Base-by-base conservation (phyloP, 1,140 invertebrate genomes). In the Bombyx mandarina region DNA sequence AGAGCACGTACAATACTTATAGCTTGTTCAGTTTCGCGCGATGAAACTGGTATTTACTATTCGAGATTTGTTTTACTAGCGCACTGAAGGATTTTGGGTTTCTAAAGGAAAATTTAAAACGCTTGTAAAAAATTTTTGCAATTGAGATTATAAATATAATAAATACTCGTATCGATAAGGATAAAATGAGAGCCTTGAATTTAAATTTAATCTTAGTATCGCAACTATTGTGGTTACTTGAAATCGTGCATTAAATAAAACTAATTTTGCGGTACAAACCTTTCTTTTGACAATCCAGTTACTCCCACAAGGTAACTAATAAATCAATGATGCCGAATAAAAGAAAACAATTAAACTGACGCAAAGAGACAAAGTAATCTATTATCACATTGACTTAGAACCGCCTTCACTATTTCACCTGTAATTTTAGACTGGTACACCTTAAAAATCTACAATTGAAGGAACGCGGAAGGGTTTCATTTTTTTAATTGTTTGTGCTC, bases 401-500 rank as follows among this genome's bases (percentile, higher is more conserved):
- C 63, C 80, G 85, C 75, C 80, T 85, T 83, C 82, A 85, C 82
- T 81, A 82, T 75, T 60, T 81, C 83, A 86, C 82, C 82, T 86
- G 82, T 78, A 81, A 79, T 80, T 82, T 75, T 55, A 62, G 70
- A 86, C 82, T 86, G 82, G 58, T 65, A 49, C 62, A 76, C 72
- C 70, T 75, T 61, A 10, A 56, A 50, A 59, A 52, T 50, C 52
- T 56, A 70, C 67, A 75, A 80, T 79, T 75, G 67, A 62, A 43
- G 63, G 63, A 78, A 83, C 69, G 77, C 82, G 83, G 82, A 86
- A 86, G 82, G 71, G 77, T 77, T 82, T 49, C 43, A 47, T 42
- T 52, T 58, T 77, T 86, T 80, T 82, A 35, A 35, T 82, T 85
- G 79, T 83, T 85, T 82, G 63, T 82, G 79, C 79, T 85, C 80